Evolutionary conservation across 2,113 vertebrate genomes (phyloP), one percentile per base, ranked within the genome.

Genomic region (Prolemur simus): DNA sequence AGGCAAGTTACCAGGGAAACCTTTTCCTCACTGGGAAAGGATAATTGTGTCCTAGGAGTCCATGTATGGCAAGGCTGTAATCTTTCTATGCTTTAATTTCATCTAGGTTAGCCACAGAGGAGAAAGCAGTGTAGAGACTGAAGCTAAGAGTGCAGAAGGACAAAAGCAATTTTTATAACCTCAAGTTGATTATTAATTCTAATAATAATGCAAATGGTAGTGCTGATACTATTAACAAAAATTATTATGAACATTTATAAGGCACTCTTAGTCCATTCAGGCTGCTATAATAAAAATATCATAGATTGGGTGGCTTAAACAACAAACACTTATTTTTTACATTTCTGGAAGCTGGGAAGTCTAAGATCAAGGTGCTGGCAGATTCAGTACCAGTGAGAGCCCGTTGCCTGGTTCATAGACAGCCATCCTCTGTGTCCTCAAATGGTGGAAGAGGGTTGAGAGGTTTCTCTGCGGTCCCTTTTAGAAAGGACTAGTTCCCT

Each of bases 1-100:
- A 95, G 49, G 37, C 87, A 96, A 54, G 42, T 95, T 93, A 83
- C 73, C 90, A 89, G 69, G 92, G 93, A 96, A 96, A 97, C 76
- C 37, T 96, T 66, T 96, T 91, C 39, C 74, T 89, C 84, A 74
- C 21, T 73, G 23, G 47, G 42, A 86, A 96, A 96, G 74, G 63
- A 69, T 92, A 89, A 89, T 87, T 96, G 84, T 94, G 83, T 85
- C 8, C 39, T 95, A 73, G 17, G 58, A 45, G 18, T 89, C 47
- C 78, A 87, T 80, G 63, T 6, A 68, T 83, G 73, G 60, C 83
- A 88, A 56, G 68, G 63, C 60, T 94, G 18, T 45, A 96, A 96
- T 96, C 37, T 91, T 96, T 29, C 93, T 85, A 42, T 71, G 37
- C 34, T 93, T 93, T 87, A 39, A 77, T 87, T 93, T 95, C 37